Evolutionary conservation across 1,140 invertebrate species (phyloP).

Genomic region (Ostrea denselamellosa): DNA sequence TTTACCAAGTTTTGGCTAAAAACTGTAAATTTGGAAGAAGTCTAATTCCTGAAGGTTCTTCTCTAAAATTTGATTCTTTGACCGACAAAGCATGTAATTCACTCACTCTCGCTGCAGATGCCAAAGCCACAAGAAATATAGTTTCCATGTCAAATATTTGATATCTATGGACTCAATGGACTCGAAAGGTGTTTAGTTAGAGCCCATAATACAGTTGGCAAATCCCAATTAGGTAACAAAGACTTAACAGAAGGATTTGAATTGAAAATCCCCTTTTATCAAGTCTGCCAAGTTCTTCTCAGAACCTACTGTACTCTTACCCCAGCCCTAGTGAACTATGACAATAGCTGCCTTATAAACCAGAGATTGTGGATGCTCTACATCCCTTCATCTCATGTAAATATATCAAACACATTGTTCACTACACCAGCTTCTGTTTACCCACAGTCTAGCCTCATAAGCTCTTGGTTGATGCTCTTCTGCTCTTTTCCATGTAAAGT

Average conservation of each 20-base stretch:
- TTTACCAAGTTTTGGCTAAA: slow-evolving; percentile 20
- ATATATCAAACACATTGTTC: slow-evolving; percentile 19
- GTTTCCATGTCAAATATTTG: slow-evolving; percentile 43
- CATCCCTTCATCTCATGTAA: background rate
- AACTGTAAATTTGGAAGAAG: slow-evolving; percentile 35
- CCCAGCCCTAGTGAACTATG: background rate
- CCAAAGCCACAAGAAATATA: slow-evolving; percentile 35
- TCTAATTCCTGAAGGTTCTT: slow-evolving; percentile 4
- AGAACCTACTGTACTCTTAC: background rate
- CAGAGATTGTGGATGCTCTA: slow-evolving; percentile 39
- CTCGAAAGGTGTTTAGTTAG: slow-evolving; percentile 43
- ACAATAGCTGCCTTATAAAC: slow-evolving; percentile 45
- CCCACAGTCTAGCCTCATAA: background rate
- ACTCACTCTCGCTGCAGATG: slow-evolving; percentile 39
- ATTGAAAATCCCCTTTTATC: slow-evolving; percentile 33
- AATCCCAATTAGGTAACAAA: slow-evolving; percentile 47
- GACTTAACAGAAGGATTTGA: background rate
- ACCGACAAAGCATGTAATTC: slow-evolving; percentile 38
- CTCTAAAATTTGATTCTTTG: slow-evolving; percentile 31
- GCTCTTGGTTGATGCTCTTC: background rate
- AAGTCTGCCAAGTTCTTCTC: background rate
- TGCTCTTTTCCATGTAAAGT: background rate
- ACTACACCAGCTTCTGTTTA: background rate
- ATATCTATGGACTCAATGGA: background rate
- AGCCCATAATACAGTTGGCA: slow-evolving; percentile 45